Base-by-base conservation (phyloP, 1,140 invertebrate species). In the Drusus annulatus region DNA sequence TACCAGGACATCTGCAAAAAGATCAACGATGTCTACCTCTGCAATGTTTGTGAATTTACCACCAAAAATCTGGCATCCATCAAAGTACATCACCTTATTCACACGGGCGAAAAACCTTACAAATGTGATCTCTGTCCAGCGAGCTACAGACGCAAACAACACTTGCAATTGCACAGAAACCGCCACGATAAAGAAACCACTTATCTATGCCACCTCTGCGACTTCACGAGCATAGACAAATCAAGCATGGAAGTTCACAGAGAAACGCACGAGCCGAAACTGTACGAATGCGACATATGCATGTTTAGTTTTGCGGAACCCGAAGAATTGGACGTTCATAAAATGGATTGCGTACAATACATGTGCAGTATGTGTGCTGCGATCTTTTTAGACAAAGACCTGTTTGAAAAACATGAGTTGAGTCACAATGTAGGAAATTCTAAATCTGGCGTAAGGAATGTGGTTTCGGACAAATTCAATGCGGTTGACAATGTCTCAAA, bases 1-100 rank as follows among this genome's bases (percentile, higher is more conserved):
- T 71, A 71, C 13, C 25, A 71, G 23, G 50, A 71, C 15, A 71
- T 71, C 17, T 71, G 68, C 21, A 71, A 71, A 51, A 71, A 71
- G 16, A 51, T 71, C 8, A 51, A 71, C 36, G 50, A 71, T 2
- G 7, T 52, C 68, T 71, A 52, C 17, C 19, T 25, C 50, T 71
- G 68, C 15, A 71, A 71, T 15, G 19, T 13, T 10, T 71, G 68
- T 25, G 68, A 71, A 21, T 71, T 71, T 21, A 23, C 68, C 1
- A 71, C 68, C 0, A 71, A 71, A 71, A 71, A 71, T 15, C 45
- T 71, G 0, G 52, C 15, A 16, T 71, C 68, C 3, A 71, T 71
- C 8, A 71, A 71, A 51, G 68, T 71, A 5, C 68, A 71, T 8
- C 19, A 71, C 16, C 68, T 71, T 16, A 52, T 71, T 15, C 68